phyloP scores from a whole-genome alignment of 2,888 invertebrate species.

The Venusia cambrica region DNA sequence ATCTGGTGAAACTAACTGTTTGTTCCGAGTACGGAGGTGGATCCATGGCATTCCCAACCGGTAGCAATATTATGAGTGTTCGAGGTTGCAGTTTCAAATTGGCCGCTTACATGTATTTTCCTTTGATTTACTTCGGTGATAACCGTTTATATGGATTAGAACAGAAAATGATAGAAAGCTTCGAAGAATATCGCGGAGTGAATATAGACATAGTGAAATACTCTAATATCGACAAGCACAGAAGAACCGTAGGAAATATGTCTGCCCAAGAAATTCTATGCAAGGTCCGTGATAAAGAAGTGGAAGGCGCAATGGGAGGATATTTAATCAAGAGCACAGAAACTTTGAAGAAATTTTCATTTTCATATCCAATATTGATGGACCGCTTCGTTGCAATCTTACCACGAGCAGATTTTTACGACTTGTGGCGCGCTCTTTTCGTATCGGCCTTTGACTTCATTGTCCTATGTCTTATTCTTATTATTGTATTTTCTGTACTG shows the following conservation, averaged over 20 bases:
- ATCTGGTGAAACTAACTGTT: conserved; percentile 3
- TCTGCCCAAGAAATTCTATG: conserved; percentile 28
- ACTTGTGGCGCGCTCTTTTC: conserved; percentile 29
- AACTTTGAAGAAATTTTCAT: conserved; percentile 20
- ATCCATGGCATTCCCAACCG: conserved; percentile 8
- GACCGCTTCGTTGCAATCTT: conserved; percentile 26
- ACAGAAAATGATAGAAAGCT: conserved; percentile 31
- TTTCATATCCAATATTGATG: conserved; percentile 30
- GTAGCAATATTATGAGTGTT: not conserved
- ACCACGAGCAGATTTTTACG: conserved; percentile 21
- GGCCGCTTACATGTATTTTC: conserved; percentile 34
- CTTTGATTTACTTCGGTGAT: conserved; percentile 33
- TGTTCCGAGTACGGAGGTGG: conserved; percentile 8
- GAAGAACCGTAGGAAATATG: conserved; percentile 30
- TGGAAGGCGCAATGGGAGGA: conserved; percentile 40
- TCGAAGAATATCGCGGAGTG: conserved; percentile 30
- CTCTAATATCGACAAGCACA: conserved; percentile 33
- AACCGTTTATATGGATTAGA: conserved; percentile 29
- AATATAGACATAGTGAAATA: conserved; percentile 31
- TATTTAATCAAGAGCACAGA: conserved; percentile 22
- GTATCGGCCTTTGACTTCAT: conserved; percentile 7
- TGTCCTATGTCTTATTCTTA: conserved; percentile 20
- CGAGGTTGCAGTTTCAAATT: conserved; percentile 33
- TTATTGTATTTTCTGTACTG: conserved; percentile 31
- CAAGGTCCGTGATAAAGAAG: conserved; percentile 30